phyloP scores from a whole-genome alignment of 2,888 invertebrate species.

The Polia nebulosa region DNA sequence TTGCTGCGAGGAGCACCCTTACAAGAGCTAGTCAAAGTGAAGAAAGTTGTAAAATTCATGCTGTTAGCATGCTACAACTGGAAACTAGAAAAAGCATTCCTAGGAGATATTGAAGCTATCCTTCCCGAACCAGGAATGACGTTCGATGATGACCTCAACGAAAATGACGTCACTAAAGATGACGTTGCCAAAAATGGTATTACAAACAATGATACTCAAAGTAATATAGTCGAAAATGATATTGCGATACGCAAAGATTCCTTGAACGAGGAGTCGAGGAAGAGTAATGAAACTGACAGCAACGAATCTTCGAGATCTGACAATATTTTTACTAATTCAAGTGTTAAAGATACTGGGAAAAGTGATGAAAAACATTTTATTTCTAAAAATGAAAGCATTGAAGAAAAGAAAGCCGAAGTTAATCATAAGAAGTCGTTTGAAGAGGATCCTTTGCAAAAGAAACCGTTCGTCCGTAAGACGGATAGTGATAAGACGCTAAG shows the following conservation, averaged over 20 bases:
- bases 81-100: constrained; percentile 97
- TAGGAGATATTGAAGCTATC: constrained; percentile 95
- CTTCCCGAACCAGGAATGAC: constrained; percentile 86
- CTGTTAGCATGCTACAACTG: constrained; percentile 97
- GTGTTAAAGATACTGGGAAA: constrained; percentile 44
- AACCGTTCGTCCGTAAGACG: constrained; percentile 76
- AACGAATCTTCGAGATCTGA: constrained; percentile 68
- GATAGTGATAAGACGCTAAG: constrained; percentile 85
- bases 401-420: constrained; percentile 48
- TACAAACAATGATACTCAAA: constrained; percentile 41
- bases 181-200: constrained; percentile 35
- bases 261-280: constrained; percentile 48
- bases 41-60: constrained; percentile 95
- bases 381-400: constrained; percentile 38
- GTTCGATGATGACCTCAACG: constrained; percentile 79
- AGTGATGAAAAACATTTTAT: constrained; percentile 30
- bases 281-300: constrained; percentile 64
- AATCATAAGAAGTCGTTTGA: constrained; percentile 46
- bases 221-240: constrained; percentile 18
- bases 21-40: constrained; percentile 95
- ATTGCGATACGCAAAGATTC: constrained; percentile 37
- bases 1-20: constrained; percentile 94
- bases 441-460: constrained; percentile 76
- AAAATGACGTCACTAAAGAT: constrained; percentile 60
- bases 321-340: constrained; percentile 60